Evolutionary conservation across 2,797 vertebrate species (phyloP), one percentile per base, ranked within the genome.

Genomic region (Discoglossus pictus): DNA sequence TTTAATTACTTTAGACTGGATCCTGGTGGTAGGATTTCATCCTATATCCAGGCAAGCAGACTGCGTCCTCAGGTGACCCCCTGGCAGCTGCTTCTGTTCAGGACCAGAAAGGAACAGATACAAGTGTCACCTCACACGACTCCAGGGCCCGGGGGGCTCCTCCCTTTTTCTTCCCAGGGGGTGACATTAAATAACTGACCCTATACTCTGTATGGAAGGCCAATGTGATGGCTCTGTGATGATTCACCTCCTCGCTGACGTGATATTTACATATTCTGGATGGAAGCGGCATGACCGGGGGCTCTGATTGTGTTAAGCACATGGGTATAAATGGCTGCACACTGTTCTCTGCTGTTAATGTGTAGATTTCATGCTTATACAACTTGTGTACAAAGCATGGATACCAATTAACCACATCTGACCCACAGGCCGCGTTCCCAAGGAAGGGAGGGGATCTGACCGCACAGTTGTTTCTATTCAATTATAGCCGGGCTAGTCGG

Each of bases 1-100:
- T 6, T 1, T 27, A 15, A 43, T 43, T 43, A 13, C 38, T 27
- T 58, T 16, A 42, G 36, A n/a, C 34, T n/a, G n/a, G n/a, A n/a
- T n/a, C 17, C 3, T 36, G 52, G 3, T 9, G 21, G 38, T 7
- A 25, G 39, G 39, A 27, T 43, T 59, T 38, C 55, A 59, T 43
- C 6, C 7, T 4, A 39, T 55, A 23, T 4, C 27, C 27, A 15
- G 8, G 17, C 18, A 10, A 6, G n/a, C 21, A 24, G 13, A 1
- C n/a, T n/a, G 5, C 52, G 62, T 65, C 62, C 62, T 40, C 7
- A n/a, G 23, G 42, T 52, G 42, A 65, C 48, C 61, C 31, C n/a
- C 27, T 23, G 42, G n/a, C 62, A 65, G 62, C 62, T 65, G 50
- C 23, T 44, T 65, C 18, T 10, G 16, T 21, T 55, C 62, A 38